Evolutionary conservation across 2,113 vertebrate genomes (phyloP).

Genomic region (Mus spicilegus): DNA sequence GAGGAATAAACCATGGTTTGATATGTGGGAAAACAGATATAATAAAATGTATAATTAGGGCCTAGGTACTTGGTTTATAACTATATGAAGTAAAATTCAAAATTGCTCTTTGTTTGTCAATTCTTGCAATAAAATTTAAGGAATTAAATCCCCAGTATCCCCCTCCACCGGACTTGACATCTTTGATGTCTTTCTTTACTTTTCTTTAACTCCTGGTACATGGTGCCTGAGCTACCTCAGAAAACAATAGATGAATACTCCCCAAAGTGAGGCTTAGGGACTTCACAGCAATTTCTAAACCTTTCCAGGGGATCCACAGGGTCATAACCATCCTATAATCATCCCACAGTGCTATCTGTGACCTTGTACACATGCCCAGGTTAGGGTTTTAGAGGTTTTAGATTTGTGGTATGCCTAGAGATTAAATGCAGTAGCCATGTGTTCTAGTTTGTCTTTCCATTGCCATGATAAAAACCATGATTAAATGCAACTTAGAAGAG

Average conservation of each 20-base stretch:
- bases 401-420: no score
- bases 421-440: background rate
- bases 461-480: background rate
- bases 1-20: no score
- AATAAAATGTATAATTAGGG: background rate
- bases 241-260: background rate
- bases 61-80: background rate
- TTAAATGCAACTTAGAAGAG: background rate
- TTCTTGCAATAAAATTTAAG: background rate
- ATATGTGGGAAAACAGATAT: background rate
- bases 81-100: background rate
- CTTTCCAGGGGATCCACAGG: background rate
- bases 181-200: background rate
- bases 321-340: background rate
- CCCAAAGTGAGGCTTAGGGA: no score
- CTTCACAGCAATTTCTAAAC: rapidly evolving
- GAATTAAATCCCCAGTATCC: background rate
- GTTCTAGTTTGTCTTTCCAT: background rate
- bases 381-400: background rate
- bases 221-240: rapidly evolving
- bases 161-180: background rate
- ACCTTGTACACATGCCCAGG: background rate
- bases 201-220: background rate
- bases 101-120: background rate
- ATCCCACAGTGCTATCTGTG: background rate